Conservation (phyloP, 2,888 invertebrate species). For the Balanococcus diminutus region DNA sequence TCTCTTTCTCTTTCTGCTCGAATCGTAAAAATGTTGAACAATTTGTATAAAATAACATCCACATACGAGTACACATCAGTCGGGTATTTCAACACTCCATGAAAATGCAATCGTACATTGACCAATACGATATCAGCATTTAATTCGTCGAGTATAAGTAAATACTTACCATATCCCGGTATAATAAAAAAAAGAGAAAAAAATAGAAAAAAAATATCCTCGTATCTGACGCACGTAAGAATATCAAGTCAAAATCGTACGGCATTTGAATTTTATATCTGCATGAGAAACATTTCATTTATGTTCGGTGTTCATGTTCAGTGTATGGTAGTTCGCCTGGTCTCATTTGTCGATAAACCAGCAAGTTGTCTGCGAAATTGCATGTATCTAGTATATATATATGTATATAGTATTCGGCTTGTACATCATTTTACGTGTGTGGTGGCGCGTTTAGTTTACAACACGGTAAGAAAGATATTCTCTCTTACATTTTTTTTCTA, state of each 20-base stretch:
- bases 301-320: too few relatives aligned
- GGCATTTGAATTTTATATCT: constrained; percentile 20
- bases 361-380: constrained; percentile 10
- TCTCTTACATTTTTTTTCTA: constrained; percentile 4
- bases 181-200: neutral
- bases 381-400: too few relatives aligned
- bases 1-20: neutral
- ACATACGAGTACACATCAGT: neutral
- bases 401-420: constrained; percentile 1
- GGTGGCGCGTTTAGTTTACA: neutral
- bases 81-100: neutral
- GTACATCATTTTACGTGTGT: constrained; percentile 31
- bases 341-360: constrained; percentile 34
- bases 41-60: neutral
- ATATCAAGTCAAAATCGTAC: neutral
- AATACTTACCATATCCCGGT: neutral
- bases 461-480: neutral
- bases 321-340: neutral
- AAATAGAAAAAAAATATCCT: neutral
- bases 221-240: too few relatives aligned
- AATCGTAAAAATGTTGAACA: neutral
- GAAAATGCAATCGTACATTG: neutral
- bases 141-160: neutral
- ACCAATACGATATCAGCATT: neutral
- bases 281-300: neutral